A percentile compares a stretch with the other conserved stretches of the same genome.
These are phyloP conservation scores for Liodrosophila aerea DNA, from an alignment of 2,888 invertebrate genomes.

Conservation along the genomic window DNA sequence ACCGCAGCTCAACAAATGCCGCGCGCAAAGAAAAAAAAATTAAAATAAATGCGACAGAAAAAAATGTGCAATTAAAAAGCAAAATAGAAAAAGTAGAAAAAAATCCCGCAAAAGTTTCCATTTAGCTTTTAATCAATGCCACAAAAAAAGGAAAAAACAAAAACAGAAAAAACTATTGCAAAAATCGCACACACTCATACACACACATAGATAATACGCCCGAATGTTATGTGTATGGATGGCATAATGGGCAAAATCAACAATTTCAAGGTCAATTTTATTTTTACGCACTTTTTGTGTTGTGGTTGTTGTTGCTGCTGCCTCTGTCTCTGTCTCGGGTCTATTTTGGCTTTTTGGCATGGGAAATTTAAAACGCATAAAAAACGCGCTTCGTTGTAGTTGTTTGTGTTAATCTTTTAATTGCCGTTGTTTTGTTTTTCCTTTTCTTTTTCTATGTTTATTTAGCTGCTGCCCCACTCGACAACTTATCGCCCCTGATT, in stretches of 20 bases:
- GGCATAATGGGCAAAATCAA: constrained; percentile 10
- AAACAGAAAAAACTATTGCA: constrained; percentile 11
- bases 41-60: constrained; percentile 50
- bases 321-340: constrained; percentile 9
- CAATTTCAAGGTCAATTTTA: constrained; percentile 71
- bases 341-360: constrained; percentile 49
- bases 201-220: neutral
- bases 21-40: constrained; percentile 28
- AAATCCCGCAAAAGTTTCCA: constrained; percentile 8
- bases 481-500: constrained; percentile 68
- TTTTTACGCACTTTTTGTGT: constrained; percentile 71
- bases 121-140: constrained; percentile 32
- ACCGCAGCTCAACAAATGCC: constrained; percentile 52
- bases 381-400: constrained; percentile 30
- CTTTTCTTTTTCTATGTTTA: constrained; percentile 39
- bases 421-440: constrained; percentile 64
- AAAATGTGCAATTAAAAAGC: constrained; percentile 39
- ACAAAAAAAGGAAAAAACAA: constrained; percentile 1
- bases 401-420: constrained; percentile 71
- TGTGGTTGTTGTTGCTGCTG: constrained; percentile 4
- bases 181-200: constrained; percentile 9
- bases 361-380: constrained; percentile 77
- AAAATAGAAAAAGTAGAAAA: constrained; percentile 12
- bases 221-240: neutral
- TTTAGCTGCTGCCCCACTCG: constrained; percentile 57